Base-by-base conservation (phyloP, 2,797 vertebrate genomes). In the Cheirogaleus major region DNA sequence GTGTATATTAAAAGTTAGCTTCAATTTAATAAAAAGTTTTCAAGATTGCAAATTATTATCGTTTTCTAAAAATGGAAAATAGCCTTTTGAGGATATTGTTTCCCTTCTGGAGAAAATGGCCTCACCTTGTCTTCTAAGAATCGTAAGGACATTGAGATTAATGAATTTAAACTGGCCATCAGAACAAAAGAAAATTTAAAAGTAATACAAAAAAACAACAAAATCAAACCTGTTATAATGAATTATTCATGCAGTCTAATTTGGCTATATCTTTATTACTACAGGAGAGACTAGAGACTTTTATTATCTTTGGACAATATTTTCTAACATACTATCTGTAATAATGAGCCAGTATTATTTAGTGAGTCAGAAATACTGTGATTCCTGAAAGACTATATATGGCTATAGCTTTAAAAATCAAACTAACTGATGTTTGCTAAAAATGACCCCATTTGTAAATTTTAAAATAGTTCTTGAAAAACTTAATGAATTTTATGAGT, bases 191-290 rank as follows among this genome's bases (percentile, higher is more conserved):
- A 7, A 9, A 76, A 32, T 92, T 96, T 97, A 61, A 97, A 97
- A 94, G 25, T 82, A 88, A 84, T 70, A 70, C 27, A 48, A 88
- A 95, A 98, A 91, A 35, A 67, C 88, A 96, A 81, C 5, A 89
- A 86, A 96, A 95, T 92, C 0, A 20, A 89, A 32, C 25, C 35
- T 93, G 4, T 87, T 93, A 27, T 55, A 92, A 92, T 98, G 32
- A 97, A 96, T 89, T 98, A 96, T 94, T 97, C 57, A 85, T 89
- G 57, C 67, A 79, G 7, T 83, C 52, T 98, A 85, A 97, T 95
- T 98, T 98, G 92, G 25, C 30, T 95, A 0, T 94, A 79, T 93
- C 70, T 98, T 97, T 96, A 93, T 82, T 95, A 69, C 9, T 83
- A 0, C 45, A 83, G 38, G 91, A 92, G 50, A 94, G 35, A 70